Base-by-base conservation (phyloP, 2,797 vertebrate species). In the Steatocranus sp. region DNA sequence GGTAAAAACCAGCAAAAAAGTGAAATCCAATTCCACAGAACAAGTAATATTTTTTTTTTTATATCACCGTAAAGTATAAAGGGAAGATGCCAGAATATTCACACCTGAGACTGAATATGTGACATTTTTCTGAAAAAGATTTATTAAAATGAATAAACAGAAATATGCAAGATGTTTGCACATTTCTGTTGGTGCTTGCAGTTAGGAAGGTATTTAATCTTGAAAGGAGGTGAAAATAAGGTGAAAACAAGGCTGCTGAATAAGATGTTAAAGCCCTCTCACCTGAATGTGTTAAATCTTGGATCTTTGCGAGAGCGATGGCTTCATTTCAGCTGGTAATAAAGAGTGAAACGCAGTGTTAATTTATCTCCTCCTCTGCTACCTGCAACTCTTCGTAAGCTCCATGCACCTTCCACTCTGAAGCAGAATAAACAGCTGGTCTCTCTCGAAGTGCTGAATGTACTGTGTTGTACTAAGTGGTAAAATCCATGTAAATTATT, bases 151-250 rank as follows among this genome's bases (percentile, higher is more conserved):
- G 8, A 70, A 46, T 5, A 46, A 70, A 30, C 30, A 73, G 41
- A 70, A 70, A 27, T 0, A 11, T 11, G 23, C 23, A 27, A 25
- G 4, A 70, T 0, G 0, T 48, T 48, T 48, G 25, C 0, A 48
- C 41, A 73, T 11, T 43, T 27, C 23, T 30, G 0, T 46, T 27
- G 6, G 41, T 70, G 66, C 41, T 30, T 46, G 25, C 66, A 3
- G 66, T 18, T 41, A 46, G 0, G 25, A 46, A 48, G 25, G 17
- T 48, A 11, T 48, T 48, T 12, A 18, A 73, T 18, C 41, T 48
- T 73, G 25, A 73, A 73, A 48, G 43, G 41, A 27, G 15, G 25
- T 48, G 43, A 32, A 73, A 30, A 73, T 17, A 48, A 25, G 15
- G 0, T 70, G 10, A 48, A 46, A 73, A 18, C 0, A 73, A 27